Evolutionary conservation across 2,797 vertebrate species (phyloP).

Genomic region (Chaetodon trifasciatus): DNA sequence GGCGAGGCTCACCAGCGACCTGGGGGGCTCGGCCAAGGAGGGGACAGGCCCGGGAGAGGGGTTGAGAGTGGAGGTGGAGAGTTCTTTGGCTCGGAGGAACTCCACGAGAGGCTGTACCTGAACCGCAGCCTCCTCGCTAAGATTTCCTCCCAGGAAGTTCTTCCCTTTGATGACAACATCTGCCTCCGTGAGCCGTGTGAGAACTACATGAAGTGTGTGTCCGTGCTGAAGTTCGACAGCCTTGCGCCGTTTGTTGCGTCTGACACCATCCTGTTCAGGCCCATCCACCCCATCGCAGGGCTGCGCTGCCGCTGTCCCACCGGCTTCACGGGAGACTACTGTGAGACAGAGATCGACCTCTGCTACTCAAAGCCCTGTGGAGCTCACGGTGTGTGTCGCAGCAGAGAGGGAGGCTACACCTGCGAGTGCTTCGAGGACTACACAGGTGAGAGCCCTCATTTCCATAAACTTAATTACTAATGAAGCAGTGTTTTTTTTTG

Average conservation of each 20-base stretch:
- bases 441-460: constrained; percentile 88
- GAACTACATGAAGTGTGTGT: constrained; percentile 99
- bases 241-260: constrained; percentile 95
- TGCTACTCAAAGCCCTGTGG: constrained; percentile 97
- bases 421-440: constrained; percentile 93
- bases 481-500: not conserved
- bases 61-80: constrained; percentile 64
- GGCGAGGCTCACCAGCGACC: constrained; percentile 62
- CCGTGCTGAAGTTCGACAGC: constrained; percentile 95
- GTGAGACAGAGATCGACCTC: constrained; percentile 96
- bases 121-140: constrained; percentile 93
- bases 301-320: constrained; percentile 94
- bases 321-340: constrained; percentile 96
- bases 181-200: constrained; percentile 96
- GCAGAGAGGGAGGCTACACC: constrained; percentile 94
- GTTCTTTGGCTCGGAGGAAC: constrained; percentile 93
- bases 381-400: constrained; percentile 88
- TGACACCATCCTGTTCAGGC: constrained; percentile 94
- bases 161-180: constrained; percentile 98
- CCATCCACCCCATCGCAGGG: constrained; percentile 94
- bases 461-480: constrained; percentile 2
- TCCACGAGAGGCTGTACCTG: constrained; percentile 95
- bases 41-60: constrained; percentile 70
- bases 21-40: constrained; percentile 75
- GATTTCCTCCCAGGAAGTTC: constrained; percentile 92